phyloP scores from a whole-genome alignment of 1,140 invertebrate species.

The Saccostrea glomerata region DNA sequence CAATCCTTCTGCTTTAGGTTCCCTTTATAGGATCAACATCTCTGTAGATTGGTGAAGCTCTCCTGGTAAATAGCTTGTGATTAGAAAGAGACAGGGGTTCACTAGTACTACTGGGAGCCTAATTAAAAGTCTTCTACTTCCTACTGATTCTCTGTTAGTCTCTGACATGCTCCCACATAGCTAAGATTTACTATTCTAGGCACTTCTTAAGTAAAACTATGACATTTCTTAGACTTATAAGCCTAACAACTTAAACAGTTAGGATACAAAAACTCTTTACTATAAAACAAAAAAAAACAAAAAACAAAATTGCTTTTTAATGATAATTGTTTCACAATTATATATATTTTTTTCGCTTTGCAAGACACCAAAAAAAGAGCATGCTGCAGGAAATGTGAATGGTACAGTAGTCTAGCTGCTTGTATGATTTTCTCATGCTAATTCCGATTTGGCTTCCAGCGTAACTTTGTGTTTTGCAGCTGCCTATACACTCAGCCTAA shows the following conservation, averaged over 20 bases:
- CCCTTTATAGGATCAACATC: not conserved
- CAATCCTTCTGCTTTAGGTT: not conserved
- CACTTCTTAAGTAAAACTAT: not conserved
- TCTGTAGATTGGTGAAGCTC: not conserved
- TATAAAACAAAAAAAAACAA: too few relatives aligned
- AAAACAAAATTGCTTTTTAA: not conserved
- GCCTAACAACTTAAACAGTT: not conserved
- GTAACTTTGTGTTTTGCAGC: not conserved
- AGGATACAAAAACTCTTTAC: too few relatives aligned
- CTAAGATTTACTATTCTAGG: not conserved
- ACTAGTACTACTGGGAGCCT: not conserved
- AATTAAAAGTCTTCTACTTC: not conserved
- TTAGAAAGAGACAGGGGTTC: not conserved
- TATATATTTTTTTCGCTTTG: not conserved
- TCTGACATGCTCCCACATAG: not conserved
- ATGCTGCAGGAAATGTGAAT: not conserved
- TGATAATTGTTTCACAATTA: not conserved
- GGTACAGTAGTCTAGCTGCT: not conserved
- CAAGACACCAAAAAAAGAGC: not conserved
- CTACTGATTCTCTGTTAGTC: not conserved
- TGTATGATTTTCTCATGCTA: not conserved
- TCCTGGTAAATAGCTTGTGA: not conserved
- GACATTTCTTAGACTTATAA: not conserved
- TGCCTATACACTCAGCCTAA: conserved; percentile 17
- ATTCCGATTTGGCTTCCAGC: not conserved